phyloP scores from a whole-genome alignment of 2,113 vertebrate species.

The Periophthalmus modestus region DNA sequence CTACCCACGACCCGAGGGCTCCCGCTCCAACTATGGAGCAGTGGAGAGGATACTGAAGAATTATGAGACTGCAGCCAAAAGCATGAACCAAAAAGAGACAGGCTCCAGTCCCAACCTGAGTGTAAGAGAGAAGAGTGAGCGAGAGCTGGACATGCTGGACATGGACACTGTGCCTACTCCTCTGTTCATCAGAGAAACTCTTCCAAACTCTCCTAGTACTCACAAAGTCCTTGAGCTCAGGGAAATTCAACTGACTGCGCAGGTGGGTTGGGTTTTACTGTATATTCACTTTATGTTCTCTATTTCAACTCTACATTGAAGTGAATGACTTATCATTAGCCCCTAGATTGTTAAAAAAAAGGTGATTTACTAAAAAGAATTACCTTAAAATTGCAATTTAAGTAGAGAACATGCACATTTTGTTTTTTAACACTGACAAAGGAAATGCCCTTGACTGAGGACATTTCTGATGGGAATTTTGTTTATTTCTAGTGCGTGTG shows the following conservation, averaged over 20 bases:
- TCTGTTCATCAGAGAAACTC: slow-evolving; percentile 58
- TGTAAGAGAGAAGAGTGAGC: slow-evolving; percentile 61
- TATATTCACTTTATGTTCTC: not conserved
- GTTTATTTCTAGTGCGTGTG: slow-evolving; percentile 72
- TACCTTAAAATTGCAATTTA: slow-evolving; percentile 4
- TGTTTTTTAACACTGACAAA: slow-evolving; percentile 42
- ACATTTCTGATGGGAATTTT: slow-evolving; percentile 60
- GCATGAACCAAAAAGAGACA: slow-evolving; percentile 58
- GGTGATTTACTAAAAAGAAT: not conserved
- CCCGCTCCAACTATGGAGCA: slow-evolving; percentile 92
- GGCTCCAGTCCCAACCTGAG: slow-evolving; percentile 35
- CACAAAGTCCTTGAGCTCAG: slow-evolving; percentile 36
- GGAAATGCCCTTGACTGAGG: slow-evolving; percentile 61
- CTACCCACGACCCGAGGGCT: slow-evolving; percentile 88
- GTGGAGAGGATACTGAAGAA: slow-evolving; percentile 91
- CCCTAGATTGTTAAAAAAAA: too few species aligned
- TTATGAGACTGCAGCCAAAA: slow-evolving; percentile 81
- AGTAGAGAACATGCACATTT: slow-evolving; percentile 37
- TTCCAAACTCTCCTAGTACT: slow-evolving; percentile 58
- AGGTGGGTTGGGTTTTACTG: slow-evolving; percentile 68
- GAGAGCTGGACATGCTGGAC: slow-evolving; percentile 78
- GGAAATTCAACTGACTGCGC: slow-evolving; percentile 58
- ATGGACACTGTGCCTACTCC: slow-evolving; percentile 63
- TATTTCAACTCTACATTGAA: slow-evolving; percentile 3
- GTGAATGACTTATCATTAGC: too few species aligned